phyloP scores from a whole-genome alignment of 2,888 invertebrate species.

The Athripsodes cinereus region DNA sequence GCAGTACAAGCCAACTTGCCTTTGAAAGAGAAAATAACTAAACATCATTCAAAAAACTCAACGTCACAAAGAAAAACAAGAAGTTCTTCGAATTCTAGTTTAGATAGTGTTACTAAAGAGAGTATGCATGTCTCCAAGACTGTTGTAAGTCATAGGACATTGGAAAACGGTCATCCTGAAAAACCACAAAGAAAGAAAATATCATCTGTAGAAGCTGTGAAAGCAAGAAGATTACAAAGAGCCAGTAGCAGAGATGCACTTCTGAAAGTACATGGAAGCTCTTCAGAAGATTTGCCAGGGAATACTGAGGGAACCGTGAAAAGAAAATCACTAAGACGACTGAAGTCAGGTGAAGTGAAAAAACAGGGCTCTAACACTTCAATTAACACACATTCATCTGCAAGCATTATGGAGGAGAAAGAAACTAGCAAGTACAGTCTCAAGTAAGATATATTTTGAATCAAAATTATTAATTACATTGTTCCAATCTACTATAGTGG shows the following conservation, averaged over 20 bases:
- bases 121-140: constrained; percentile 15
- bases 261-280: constrained; percentile 43
- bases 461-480: too few relatives aligned
- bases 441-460: too few relatives aligned
- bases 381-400: constrained; percentile 12
- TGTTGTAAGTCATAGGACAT: not conserved
- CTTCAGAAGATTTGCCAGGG: constrained; percentile 44
- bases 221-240: constrained; percentile 42
- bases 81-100: constrained; percentile 25
- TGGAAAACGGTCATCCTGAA: constrained; percentile 29
- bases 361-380: constrained; percentile 15
- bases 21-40: constrained; percentile 4
- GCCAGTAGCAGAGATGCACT: constrained; percentile 46
- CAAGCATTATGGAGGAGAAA: constrained; percentile 8
- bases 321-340: constrained; percentile 18
- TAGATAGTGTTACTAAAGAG: constrained; percentile 23
- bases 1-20: constrained; percentile 20
- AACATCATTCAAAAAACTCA: not conserved
- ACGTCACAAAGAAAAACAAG: constrained; percentile 5
- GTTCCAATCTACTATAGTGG: too few relatives aligned
- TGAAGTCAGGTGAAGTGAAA: constrained; percentile 14
- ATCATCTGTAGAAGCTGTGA: constrained; percentile 32
- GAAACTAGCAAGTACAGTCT: constrained; percentile 1
- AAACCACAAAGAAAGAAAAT: constrained; percentile 28
- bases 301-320: constrained; percentile 32